Evolutionary conservation across 2,797 vertebrate species (phyloP), one percentile per base, ranked within the genome.

Genomic region (Morelia viridis): DNA sequence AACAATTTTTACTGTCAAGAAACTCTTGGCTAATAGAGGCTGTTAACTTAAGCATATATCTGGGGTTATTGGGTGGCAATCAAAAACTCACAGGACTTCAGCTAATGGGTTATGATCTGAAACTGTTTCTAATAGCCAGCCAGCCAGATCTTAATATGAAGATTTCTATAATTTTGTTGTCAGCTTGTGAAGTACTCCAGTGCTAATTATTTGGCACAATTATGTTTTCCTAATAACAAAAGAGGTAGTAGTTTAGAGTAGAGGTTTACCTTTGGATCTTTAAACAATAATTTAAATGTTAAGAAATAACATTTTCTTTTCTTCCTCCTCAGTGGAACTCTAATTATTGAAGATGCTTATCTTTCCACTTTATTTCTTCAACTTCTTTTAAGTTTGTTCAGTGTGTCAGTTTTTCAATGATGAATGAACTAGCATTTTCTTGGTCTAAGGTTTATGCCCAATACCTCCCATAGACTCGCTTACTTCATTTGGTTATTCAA

Each of bases 151-250:
- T 96, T 97, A 98, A 97, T 97, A 97, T 98, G 97, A 97, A 98
- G 97, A 97, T 97, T 98, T 98, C 97, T 98, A 97, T 98, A 98
- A 98, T 98, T 98, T 98, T 98, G 98, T 98, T 98, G 98, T 98
- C 98, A 98, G 97, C 97, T 97, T 97, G 97, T 98, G 97, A 98
- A 98, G 97, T 97, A 97, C 97, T 97, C 97, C 97, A 96, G 96
- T 97, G 97, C 97, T 98, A 98, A 98, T 98, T 98, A 98, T 97
- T 98, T 97, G 97, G 97, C 97, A 98, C 98, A 98, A 97, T 98
- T 98, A 98, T 97, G 97, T 97, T 98, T 98, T 97, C 97, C 96
- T 97, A 97, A 98, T 97, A 98, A 98, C 97, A 98, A 97, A 98
- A 98, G 97, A 96, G 97, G 97, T 93, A 97, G 97, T 97, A 96